Conservation (phyloP, 2,113 vertebrate genomes). For the Chiloscyllium plagiosum region DNA sequence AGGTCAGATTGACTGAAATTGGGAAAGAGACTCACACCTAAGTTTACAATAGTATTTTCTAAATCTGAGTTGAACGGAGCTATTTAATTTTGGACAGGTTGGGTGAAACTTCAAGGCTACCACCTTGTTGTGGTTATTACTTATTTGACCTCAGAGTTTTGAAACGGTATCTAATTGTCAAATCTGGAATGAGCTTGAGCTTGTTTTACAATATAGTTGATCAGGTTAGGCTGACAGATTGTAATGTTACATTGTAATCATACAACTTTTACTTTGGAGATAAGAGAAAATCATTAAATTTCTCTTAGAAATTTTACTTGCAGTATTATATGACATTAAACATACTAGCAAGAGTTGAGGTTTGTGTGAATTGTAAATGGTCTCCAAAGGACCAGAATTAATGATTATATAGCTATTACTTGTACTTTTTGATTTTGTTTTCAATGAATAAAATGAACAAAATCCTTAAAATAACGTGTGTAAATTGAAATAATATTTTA, state of each 20-base stretch:
- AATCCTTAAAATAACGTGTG: neutral
- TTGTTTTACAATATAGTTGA: too few relatives aligned
- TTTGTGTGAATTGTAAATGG: neutral
- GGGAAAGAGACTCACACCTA: neutral
- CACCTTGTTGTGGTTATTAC: neutral
- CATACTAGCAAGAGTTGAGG: neutral
- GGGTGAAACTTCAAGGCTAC: neutral
- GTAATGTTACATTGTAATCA: neutral
- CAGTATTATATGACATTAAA: neutral
- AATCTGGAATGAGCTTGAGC: neutral
- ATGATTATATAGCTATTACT: neutral
- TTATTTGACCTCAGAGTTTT: too few relatives aligned
- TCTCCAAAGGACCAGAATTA: neutral
- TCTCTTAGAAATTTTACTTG: neutral
- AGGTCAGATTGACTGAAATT: neutral
- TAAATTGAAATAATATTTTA: neutral
- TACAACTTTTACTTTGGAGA: neutral
- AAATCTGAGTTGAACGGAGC: neutral
- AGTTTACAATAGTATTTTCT: neutral
- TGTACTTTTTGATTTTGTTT: neutral
- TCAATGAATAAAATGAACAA: conserved; percentile 16
- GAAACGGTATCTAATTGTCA: neutral
- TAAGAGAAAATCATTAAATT: neutral
- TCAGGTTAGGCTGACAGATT: neutral
- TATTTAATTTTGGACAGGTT: neutral